Conservation (phyloP, 2,888 invertebrate species). For the Thyatira batis region DNA sequence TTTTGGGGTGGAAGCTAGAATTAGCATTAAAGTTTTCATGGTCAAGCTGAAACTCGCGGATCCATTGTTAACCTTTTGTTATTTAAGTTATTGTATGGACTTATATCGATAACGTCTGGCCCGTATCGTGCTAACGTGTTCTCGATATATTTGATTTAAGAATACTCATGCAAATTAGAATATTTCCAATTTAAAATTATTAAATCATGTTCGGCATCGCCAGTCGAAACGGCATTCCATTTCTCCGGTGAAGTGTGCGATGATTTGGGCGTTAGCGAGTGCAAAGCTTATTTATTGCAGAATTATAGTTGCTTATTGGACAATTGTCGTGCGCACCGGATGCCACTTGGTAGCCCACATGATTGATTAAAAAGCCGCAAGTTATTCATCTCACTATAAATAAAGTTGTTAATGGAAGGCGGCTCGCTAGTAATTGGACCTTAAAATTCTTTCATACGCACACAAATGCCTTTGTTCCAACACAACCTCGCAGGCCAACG, state of each 20-base stretch:
- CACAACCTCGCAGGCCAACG: not conserved
- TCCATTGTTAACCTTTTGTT: no score
- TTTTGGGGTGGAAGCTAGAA: no score
- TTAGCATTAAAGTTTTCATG: no score
- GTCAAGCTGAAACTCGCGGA: no score
- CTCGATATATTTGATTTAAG: no score
- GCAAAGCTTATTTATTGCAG: constrained; percentile 35
- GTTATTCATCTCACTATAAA: constrained; percentile 73
- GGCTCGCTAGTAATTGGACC: constrained; percentile 70
- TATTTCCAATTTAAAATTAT: not conserved
- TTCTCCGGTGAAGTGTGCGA: constrained; percentile 27
- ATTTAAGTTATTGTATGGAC: no score
- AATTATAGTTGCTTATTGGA: constrained; percentile 54
- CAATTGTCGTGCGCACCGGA: constrained; percentile 62
- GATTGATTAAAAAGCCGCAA: constrained; percentile 79
- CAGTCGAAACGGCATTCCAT: constrained; percentile 37
- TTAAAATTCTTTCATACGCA: constrained; percentile 65
- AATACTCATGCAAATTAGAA: not conserved
- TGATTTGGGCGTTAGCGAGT: constrained; percentile 3
- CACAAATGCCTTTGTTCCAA: constrained; percentile 35
- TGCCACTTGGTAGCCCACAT: constrained; percentile 58
- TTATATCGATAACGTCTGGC: no score
- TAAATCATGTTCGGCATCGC: not conserved
- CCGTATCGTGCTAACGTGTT: no score
- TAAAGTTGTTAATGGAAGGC: constrained; percentile 74